phyloP scores from a whole-genome alignment of 92 coral and sea anemone genomes.

The Parazoanthus swiftii region DNA sequence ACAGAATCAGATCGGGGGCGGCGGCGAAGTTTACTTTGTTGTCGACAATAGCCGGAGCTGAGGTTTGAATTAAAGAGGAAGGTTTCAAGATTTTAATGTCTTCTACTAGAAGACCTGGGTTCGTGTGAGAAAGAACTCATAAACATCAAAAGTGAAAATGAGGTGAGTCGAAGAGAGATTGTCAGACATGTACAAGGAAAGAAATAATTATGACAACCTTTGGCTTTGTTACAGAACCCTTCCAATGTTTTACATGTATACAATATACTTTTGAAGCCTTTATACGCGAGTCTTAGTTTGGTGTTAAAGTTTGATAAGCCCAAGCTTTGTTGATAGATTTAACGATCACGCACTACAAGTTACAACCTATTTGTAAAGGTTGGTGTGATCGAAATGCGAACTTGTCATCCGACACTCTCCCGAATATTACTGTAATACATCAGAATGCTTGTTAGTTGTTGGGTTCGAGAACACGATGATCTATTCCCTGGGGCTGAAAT shows the following conservation, averaged over 20 bases:
- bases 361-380: slow-evolving; percentile 4
- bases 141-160: slow-evolving; percentile 35
- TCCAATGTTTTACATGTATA: neutral
- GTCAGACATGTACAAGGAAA: neutral
- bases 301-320: neutral
- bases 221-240: slow-evolving; percentile 27
- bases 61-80: neutral
- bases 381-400: neutral
- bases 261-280: neutral
- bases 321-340: neutral
- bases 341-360: neutral
- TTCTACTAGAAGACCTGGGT: slow-evolving; percentile 13
- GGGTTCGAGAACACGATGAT: neutral
- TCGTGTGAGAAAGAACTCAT: slow-evolving; percentile 33
- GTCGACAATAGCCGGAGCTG: neutral
- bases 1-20: slow-evolving; percentile 9
- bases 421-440: slow-evolving; percentile 32
- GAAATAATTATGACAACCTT: slow-evolving; percentile 3
- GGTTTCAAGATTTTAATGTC: slow-evolving; percentile 29
- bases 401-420: neutral
- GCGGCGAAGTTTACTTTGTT: slow-evolving; percentile 36
- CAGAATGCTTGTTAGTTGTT: neutral
- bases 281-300: neutral
- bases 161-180: slow-evolving; percentile 20
- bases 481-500: slow-evolving; percentile 23